A percentile compares a stretch with the other conserved stretches of the same genome.
phyloP scores from a whole-genome alignment of 2,888 invertebrate genomes.

The Drosophila maculinotata region DNA sequence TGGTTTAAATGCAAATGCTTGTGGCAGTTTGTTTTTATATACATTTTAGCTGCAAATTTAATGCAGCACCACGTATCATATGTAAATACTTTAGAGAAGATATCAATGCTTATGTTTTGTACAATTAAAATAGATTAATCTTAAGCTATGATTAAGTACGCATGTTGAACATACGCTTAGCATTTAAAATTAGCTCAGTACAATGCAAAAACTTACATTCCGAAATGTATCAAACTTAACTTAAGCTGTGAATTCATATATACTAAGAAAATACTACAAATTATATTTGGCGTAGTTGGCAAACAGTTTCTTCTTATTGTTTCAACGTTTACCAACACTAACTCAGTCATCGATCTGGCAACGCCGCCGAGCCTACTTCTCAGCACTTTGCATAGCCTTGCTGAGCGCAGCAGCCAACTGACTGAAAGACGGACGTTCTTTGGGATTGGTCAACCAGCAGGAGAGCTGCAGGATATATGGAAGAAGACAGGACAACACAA shows the following conservation, averaged over 20 bases:
- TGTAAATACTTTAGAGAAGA: slow-evolving; percentile 62
- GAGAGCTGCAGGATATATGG: slow-evolving; percentile 66
- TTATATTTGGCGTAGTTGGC: slow-evolving; percentile 66
- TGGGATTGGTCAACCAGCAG: slow-evolving; percentile 84
- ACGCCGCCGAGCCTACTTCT: slow-evolving; percentile 59
- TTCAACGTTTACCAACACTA: slow-evolving; percentile 54
- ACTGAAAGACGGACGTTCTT: slow-evolving; percentile 85
- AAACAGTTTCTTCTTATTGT: slow-evolving; percentile 31
- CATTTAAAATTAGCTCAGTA: slow-evolving; percentile 41
- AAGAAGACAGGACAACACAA: slow-evolving; percentile 21
- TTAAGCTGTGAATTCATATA: slow-evolving; percentile 20
- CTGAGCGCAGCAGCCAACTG: slow-evolving; percentile 84
- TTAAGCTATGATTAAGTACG: slow-evolving; percentile 41
- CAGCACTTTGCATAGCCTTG: slow-evolving; percentile 84
- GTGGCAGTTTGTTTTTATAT: slow-evolving; percentile 66
- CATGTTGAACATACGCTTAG: slow-evolving; percentile 64
- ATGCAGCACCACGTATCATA: slow-evolving; percentile 57
- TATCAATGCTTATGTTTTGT: slow-evolving; percentile 56
- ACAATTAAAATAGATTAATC: slow-evolving; percentile 39
- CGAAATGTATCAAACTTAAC: slow-evolving; percentile 21
- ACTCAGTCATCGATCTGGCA: slow-evolving; percentile 49
- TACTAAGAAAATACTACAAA: slow-evolving; percentile 58
- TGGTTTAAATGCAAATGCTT: slow-evolving; percentile 70
- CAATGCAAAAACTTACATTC: slow-evolving; percentile 16
- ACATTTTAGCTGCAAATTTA: slow-evolving; percentile 62